Conservation (phyloP, 2,797 vertebrate genomes). For the Leuciscus waleckii region DNA sequence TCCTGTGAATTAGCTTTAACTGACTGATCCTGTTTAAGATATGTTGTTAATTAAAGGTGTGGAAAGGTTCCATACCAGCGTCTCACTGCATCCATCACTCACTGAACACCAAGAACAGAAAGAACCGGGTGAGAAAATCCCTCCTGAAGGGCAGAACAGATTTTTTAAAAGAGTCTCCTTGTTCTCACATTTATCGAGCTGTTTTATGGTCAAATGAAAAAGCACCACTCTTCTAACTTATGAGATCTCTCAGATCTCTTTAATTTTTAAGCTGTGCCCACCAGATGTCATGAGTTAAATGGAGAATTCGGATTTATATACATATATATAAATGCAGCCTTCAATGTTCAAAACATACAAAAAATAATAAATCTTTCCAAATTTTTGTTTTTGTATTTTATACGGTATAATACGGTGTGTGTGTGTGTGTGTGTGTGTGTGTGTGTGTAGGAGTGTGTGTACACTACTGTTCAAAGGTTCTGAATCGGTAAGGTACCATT, state of each 20-base stretch:
- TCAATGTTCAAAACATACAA: too few relatives aligned
- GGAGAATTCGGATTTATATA: too few relatives aligned
- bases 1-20: slow-evolving; percentile 24
- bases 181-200: background rate
- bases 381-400: too few relatives aligned
- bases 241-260: background rate
- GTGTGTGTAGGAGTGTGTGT: too few relatives aligned
- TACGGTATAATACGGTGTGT: too few relatives aligned
- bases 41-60: slow-evolving; percentile 50
- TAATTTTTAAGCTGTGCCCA: background rate
- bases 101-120: slow-evolving; percentile 26
- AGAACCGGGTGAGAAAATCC: slow-evolving; percentile 24
- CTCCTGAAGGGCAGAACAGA: background rate
- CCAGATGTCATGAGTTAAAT: background rate
- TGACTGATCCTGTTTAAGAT: slow-evolving; percentile 40
- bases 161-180: slow-evolving; percentile 9
- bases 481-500: too few relatives aligned
- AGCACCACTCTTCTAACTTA: background rate
- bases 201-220: slow-evolving; percentile 13
- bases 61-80: slow-evolving; percentile 30
- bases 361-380: too few relatives aligned
- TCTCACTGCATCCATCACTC: slow-evolving; percentile 31
- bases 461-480: too few relatives aligned
- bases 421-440: too few relatives aligned
- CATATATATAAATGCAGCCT: background rate